phyloP scores from a whole-genome alignment of 2,888 invertebrate species.

The Aplocera efformata region DNA sequence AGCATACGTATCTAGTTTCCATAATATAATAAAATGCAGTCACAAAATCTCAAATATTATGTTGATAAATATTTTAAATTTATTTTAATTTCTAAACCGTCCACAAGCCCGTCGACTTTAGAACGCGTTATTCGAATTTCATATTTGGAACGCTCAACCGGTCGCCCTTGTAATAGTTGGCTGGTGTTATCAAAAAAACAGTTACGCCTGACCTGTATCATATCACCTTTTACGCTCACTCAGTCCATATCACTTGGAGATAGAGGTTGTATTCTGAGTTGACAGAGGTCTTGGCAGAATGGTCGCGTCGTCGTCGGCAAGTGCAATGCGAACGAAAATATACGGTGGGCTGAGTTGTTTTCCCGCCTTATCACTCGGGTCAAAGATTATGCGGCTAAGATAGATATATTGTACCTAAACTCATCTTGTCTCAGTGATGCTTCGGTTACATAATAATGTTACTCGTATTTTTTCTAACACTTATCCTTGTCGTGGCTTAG shows the following conservation, averaged over 20 bases:
- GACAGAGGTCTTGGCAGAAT: slow-evolving; percentile 53
- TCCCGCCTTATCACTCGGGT: slow-evolving; percentile 75
- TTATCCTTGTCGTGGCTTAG: too few species aligned
- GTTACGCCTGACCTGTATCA: slow-evolving; percentile 47
- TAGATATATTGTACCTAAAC: slow-evolving; percentile 24
- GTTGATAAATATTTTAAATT: too few species aligned
- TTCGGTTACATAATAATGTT: neutral
- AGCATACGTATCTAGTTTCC: too few species aligned
- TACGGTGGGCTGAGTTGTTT: slow-evolving; percentile 77
- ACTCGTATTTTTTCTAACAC: too few species aligned
- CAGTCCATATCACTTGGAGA: slow-evolving; percentile 27
- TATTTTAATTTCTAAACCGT: slow-evolving; percentile 20
- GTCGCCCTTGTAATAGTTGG: slow-evolving; percentile 81
- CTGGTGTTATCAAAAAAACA: slow-evolving; percentile 73
- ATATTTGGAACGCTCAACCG: slow-evolving; percentile 75
- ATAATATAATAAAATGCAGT: too few species aligned
- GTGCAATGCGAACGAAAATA: slow-evolving; percentile 80
- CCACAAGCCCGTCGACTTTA: slow-evolving; percentile 51
- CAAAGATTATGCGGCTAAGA: slow-evolving; percentile 47
- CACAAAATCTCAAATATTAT: too few species aligned
- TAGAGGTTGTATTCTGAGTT: slow-evolving; percentile 44
- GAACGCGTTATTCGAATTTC: slow-evolving; percentile 74
- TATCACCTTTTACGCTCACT: slow-evolving; percentile 30
- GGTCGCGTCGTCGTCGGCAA: slow-evolving; percentile 66
- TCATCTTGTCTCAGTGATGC: slow-evolving; percentile 15